Evolutionary conservation across 2,113 vertebrate species (phyloP), one percentile per base, ranked within the genome.

Genomic region (Daboia siamensis): DNA sequence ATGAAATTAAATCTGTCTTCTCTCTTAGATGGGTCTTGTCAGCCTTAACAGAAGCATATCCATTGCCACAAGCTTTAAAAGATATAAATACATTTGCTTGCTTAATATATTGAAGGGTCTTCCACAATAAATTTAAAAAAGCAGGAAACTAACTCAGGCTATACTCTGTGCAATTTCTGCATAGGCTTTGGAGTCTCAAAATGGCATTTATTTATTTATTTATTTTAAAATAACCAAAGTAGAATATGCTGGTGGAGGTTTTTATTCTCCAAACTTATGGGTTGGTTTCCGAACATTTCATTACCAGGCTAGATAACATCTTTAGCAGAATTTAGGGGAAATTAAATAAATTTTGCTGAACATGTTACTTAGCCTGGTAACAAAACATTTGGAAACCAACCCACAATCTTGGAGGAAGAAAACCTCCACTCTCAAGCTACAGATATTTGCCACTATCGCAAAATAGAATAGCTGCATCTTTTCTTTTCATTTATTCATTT

Each of bases 1-100:
- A 97, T 96, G 92, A 95, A 39, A 96, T 97, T 94, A 96, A 93
- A 96, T 91, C 91, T 90, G 85, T 95, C 91, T 97, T 96, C 96
- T 96, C 94, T 94, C 94, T 95, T 93, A 95, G 89, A 86, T 91
- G 52, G 93, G 33, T 93, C 90, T 93, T 94, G 88, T 89, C 94
- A 95, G 93, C 91, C 91, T 17, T 91, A 93, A 92, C 94, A 92
- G 91, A 89, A 96, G 94, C 93, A 95, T 29, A 64, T 89, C 87
- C 94, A 89, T 91, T 93, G 92, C 52, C 69, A 96, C 89, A 39
- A 29, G 85, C 95, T 91, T 84, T 44, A 93, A 92, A 96, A 96
- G 95, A 93, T 92, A 92, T 64, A 95, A 94, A 95, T 89, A 96
- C 95, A 91, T 95, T 93, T 94, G 61, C 86, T 61, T 95, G 33